Base-by-base conservation (phyloP, 2,797 vertebrate species). In the Darevskia nairensis region DNA sequence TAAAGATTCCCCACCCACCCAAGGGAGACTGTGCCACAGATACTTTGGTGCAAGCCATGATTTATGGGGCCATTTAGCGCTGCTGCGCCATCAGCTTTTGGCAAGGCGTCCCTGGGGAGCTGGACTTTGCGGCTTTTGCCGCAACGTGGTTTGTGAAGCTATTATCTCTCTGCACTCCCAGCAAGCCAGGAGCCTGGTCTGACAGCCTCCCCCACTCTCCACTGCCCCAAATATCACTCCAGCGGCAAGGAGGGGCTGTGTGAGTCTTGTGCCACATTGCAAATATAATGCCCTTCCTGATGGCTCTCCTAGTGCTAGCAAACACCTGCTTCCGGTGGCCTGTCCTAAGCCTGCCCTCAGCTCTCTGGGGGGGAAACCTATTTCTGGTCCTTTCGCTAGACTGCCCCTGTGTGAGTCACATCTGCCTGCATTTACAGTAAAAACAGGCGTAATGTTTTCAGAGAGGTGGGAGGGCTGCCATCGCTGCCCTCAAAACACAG, bases 251-350 rank as follows among this genome's bases (percentile, higher is more conserved):
- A 15, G 21, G 21, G 80, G 39, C 3, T 39, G 23, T 39, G 32
- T 27, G 80, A 21, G 35, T 2, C 2, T 3, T 21, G 8, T 17
- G 11, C 35, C 35, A 66, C 35, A 35, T 23, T n/a, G 64, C 29
- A 19, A 7, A 7, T 3, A 15, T 10, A 71, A 71, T 29, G 27
- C 10, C 68, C 13, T 17, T 13, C 6, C 11, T 27, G 68, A 50
- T 9, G 1, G 41, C 6, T 10, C 25, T 6, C 6, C 3, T 46
- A 6, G 11, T 55, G 50, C 50, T 15, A 55, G 50, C 35, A 59
- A 81, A 46, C 86, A 87, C 19, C 69, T 75, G 86, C 68, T 87
- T 81, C 86, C 69, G 25, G 23, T 44, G 23, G 27, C 69, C 23
- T 44, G 35, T 72, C 78, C 35, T 81, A 13, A 19, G 41, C 35